Evolutionary conservation across 2,113 vertebrate species (phyloP).

Genomic region (Anseranas semipalmata): DNA sequence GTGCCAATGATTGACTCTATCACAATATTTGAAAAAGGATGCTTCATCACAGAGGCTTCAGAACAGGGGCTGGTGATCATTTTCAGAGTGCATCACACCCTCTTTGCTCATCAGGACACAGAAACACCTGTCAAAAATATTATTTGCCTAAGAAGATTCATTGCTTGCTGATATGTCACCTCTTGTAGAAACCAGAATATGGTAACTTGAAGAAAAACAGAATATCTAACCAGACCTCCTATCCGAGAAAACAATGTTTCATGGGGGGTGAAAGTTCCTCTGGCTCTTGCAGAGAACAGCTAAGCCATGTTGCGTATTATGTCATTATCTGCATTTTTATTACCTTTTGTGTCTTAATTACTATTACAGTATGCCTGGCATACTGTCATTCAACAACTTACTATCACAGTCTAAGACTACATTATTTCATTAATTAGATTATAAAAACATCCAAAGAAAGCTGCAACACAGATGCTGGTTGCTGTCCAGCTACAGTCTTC

Average conservation of each 20-base stretch:
- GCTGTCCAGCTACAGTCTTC: background rate
- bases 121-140: background rate
- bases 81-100: background rate
- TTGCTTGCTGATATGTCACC: background rate
- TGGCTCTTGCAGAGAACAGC: background rate
- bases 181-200: background rate
- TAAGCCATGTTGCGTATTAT: background rate
- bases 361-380: constrained; percentile 27
- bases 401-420: background rate
- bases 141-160: background rate
- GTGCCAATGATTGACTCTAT: background rate
- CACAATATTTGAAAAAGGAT: background rate
- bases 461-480: constrained; percentile 4
- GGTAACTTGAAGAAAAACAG: background rate
- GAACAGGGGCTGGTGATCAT: background rate
- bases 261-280: background rate
- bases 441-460: background rate
- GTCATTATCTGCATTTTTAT: constrained; percentile 43
- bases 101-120: background rate
- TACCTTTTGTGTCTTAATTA: constrained; percentile 54
- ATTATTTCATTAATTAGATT: constrained; percentile 7
- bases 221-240: background rate
- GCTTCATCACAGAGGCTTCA: background rate
- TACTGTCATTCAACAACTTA: background rate
- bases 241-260: background rate